Conservation (phyloP, 2,888 invertebrate species). For the Tenthredo scrophulariae region DNA sequence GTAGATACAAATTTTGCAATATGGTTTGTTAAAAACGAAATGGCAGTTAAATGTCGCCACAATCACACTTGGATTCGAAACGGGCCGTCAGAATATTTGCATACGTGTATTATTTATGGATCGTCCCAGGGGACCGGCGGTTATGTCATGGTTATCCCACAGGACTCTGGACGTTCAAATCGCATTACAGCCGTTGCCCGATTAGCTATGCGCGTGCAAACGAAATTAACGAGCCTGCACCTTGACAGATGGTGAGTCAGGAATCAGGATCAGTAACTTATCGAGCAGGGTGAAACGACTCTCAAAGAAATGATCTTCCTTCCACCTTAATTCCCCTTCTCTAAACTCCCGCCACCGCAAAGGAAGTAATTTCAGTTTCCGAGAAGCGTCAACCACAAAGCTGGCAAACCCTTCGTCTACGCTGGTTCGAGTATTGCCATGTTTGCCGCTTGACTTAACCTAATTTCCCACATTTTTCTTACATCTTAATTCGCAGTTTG, state of each 20-base stretch:
- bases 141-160: conserved; percentile 68
- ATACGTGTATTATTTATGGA: conserved; percentile 75
- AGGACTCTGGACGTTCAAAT: conserved; percentile 76
- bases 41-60: conserved; percentile 10
- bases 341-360: conserved; percentile 3
- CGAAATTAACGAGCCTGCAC: conserved; percentile 41
- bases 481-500: conserved; percentile 48
- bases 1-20: neutral
- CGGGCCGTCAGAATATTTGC: conserved; percentile 75
- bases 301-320: conserved; percentile 18
- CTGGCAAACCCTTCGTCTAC: conserved; percentile 11
- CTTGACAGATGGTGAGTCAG: conserved; percentile 49
- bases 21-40: neutral
- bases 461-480: conserved; percentile 48
- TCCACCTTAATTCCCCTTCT: neutral
- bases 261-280: conserved; percentile 41
- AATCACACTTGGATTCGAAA: conserved; percentile 63
- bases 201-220: conserved; percentile 53
- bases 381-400: conserved; percentile 46
- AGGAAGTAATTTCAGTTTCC: conserved; percentile 52
- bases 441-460: conserved; percentile 54
- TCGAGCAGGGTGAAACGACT: conserved; percentile 3
- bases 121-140: conserved; percentile 66
- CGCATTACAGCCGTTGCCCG: conserved; percentile 73
- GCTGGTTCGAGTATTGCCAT: conserved; percentile 41